These are phyloP conservation scores for Epistrophe eligans DNA, from an alignment of 2,888 invertebrate species.

Conservation along the genomic window DNA sequence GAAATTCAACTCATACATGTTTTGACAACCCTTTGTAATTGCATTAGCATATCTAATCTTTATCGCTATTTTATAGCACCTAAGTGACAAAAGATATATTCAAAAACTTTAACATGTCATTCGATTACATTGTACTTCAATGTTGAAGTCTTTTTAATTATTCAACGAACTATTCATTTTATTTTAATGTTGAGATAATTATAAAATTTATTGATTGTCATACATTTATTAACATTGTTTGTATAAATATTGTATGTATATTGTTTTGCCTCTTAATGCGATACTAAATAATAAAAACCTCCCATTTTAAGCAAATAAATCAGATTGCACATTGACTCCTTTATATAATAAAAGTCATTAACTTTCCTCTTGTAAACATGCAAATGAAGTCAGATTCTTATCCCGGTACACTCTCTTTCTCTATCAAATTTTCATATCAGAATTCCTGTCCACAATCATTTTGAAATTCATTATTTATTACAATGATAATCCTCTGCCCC, in stretches of 20 bases:
- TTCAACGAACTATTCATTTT: constrained; percentile 3
- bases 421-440: background rate
- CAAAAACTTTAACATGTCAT: background rate
- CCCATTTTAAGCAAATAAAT: constrained; percentile 20
- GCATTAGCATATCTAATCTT: too few relatives aligned
- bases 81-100: background rate
- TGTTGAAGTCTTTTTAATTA: background rate
- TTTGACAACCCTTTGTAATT: too few relatives aligned
- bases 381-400: constrained; percentile 52
- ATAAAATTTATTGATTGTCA: constrained; percentile 49
- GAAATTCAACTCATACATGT: too few relatives aligned
- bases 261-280: constrained; percentile 26
- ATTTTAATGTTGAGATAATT: constrained; percentile 20
- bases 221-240: constrained; percentile 57
- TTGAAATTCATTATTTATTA: constrained; percentile 45
- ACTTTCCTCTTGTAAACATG: constrained; percentile 7
- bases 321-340: background rate
- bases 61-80: too few relatives aligned
- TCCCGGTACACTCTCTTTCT: background rate
- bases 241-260: constrained; percentile 21
- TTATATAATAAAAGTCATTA: constrained; percentile 22
- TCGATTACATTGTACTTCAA: background rate
- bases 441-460: constrained; percentile 29
- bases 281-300: constrained; percentile 35
- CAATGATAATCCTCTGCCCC: background rate